Conservation (phyloP, 2,113 vertebrate genomes). For the Ursus arctos region DNA sequence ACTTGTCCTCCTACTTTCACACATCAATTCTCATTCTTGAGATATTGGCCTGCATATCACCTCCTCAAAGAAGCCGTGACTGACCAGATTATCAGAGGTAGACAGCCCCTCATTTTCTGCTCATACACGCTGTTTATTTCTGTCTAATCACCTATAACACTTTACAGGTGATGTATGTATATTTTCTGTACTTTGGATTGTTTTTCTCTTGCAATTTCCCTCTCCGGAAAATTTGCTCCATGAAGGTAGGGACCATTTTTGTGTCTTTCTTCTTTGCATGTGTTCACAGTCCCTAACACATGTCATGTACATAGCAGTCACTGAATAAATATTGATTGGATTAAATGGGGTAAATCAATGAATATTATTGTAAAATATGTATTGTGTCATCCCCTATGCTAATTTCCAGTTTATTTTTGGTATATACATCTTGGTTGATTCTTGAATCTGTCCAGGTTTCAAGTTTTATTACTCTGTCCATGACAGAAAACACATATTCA, state of each 20-base stretch:
- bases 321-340: neutral
- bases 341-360: neutral
- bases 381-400: neutral
- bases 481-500: neutral
- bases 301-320: neutral
- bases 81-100: neutral
- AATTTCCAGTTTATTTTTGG: neutral
- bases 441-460: neutral
- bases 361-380: neutral
- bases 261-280: neutral
- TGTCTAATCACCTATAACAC: neutral
- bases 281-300: neutral
- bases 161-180: neutral
- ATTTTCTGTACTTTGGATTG: neutral
- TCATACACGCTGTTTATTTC: neutral
- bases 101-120: neutral
- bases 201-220: neutral
- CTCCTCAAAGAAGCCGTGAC: neutral
- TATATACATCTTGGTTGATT: neutral
- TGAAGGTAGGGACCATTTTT: neutral
- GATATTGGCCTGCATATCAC: neutral
- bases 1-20: neutral
- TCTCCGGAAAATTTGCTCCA: neutral
- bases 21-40: neutral
- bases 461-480: neutral